Evolutionary conservation across 2,113 vertebrate species (phyloP).

Genomic region (Archilochus colubris): DNA sequence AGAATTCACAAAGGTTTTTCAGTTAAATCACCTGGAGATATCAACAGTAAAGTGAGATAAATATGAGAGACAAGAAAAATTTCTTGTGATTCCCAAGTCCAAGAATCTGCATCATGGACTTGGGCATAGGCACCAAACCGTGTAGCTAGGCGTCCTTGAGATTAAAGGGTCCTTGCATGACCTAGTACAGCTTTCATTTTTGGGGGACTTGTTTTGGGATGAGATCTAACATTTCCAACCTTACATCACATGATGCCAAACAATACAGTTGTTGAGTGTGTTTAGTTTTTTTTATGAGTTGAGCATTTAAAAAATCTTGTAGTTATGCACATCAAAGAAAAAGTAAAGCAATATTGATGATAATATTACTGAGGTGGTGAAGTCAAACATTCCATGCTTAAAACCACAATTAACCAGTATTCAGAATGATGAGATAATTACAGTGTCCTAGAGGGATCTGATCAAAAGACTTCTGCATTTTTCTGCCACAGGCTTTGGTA

Average conservation of each 20-base stretch:
- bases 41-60: background rate
- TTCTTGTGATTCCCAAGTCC: background rate
- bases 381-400: background rate
- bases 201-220: background rate
- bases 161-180: background rate
- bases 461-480: background rate
- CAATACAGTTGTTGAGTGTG: background rate
- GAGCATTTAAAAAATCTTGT: background rate
- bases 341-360: background rate
- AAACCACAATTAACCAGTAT: background rate
- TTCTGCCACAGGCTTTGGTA: background rate
- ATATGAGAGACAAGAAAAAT: background rate
- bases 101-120: background rate
- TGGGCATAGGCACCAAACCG: background rate
- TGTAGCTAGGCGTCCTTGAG: background rate
- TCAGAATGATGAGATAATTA: background rate
- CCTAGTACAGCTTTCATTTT: background rate
- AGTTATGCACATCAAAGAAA: background rate
- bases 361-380: background rate
- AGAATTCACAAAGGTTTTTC: background rate
- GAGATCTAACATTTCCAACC: background rate
- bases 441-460: background rate
- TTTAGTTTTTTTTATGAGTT: background rate
- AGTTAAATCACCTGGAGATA: background rate
- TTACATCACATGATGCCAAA: background rate